Conservation (phyloP, 1,140 invertebrate genomes). For the Leptinotarsa texana region DNA sequence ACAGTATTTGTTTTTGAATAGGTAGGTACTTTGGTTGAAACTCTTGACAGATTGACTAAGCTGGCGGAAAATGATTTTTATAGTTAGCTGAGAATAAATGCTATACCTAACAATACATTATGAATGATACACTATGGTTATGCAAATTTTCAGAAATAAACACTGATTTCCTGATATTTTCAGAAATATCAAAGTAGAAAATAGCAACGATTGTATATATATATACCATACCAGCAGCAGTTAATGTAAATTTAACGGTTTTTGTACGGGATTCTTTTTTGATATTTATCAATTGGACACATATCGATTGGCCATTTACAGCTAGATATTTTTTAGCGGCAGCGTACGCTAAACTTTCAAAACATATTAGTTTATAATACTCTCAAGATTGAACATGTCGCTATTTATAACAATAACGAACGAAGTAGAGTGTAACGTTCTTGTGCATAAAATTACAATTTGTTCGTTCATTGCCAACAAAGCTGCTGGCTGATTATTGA, state of each 20-base stretch:
- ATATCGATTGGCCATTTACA: background rate
- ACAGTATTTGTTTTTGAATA: too few relatives aligned
- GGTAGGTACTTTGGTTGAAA: too few relatives aligned
- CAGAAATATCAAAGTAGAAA: too few relatives aligned
- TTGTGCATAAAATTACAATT: constrained; percentile 6
- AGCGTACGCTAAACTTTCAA: background rate
- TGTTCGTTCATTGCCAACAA: background rate
- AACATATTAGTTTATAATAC: background rate
- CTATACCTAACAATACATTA: too few relatives aligned
- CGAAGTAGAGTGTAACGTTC: background rate
- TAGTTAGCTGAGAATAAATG: too few relatives aligned
- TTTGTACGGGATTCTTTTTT: background rate
- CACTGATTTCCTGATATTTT: too few relatives aligned
- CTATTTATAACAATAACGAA: constrained; percentile 8
- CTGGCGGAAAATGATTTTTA: too few relatives aligned
- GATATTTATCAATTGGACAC: background rate
- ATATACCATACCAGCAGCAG: too few relatives aligned
- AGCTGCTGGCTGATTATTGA: background rate
- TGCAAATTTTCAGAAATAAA: too few relatives aligned
- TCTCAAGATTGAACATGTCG: background rate
- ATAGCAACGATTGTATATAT: too few relatives aligned
- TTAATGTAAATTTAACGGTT: background rate
- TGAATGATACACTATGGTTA: too few relatives aligned
- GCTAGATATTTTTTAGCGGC: background rate
- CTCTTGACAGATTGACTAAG: too few relatives aligned